Evolutionary conservation across 2,888 invertebrate species (phyloP).

Genomic region (Ferdinandea cuprea): DNA sequence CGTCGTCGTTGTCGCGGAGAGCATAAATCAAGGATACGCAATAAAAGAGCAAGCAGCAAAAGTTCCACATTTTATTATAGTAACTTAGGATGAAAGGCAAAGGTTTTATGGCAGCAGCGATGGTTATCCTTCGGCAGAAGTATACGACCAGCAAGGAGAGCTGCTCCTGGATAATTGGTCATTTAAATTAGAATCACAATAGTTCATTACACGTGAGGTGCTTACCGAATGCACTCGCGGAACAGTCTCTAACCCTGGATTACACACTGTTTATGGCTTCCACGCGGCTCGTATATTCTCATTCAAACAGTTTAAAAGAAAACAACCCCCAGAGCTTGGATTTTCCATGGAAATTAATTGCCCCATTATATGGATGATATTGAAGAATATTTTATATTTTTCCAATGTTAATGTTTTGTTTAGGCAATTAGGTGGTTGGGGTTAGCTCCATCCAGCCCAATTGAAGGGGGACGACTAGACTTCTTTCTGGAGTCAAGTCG

Average conservation of each 20-base stretch:
- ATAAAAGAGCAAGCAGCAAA: conserved; percentile 62
- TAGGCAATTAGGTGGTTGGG: conserved; percentile 63
- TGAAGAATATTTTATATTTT: conserved; percentile 59
- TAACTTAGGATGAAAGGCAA: conserved; percentile 27
- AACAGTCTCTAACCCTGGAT: conserved; percentile 12
- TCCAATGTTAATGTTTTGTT: conserved; percentile 70
- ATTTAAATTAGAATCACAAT: conserved; percentile 69
- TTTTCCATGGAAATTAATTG: conserved; percentile 59
- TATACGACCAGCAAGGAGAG: conserved; percentile 1
- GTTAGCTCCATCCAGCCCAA: not conserved
- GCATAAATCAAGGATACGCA: conserved; percentile 65
- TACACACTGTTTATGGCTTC: conserved; percentile 57
- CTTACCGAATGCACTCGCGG: conserved; percentile 20
- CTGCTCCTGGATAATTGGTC: conserved; percentile 66
- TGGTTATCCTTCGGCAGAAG: conserved; percentile 45
- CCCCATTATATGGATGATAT: conserved; percentile 70
- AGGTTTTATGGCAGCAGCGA: conserved; percentile 43
- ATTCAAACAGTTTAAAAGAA: conserved; percentile 22
- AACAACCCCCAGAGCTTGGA: conserved; percentile 29
- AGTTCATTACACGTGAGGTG: conserved; percentile 67
- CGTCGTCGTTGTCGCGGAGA: conserved; percentile 10
- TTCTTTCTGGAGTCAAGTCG: conserved; percentile 2
- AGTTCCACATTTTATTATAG: conserved; percentile 60
- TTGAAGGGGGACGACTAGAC: not conserved
- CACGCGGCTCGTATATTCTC: not conserved